Conservation (phyloP, 2,888 invertebrate genomes). For the Erynnis tages region DNA sequence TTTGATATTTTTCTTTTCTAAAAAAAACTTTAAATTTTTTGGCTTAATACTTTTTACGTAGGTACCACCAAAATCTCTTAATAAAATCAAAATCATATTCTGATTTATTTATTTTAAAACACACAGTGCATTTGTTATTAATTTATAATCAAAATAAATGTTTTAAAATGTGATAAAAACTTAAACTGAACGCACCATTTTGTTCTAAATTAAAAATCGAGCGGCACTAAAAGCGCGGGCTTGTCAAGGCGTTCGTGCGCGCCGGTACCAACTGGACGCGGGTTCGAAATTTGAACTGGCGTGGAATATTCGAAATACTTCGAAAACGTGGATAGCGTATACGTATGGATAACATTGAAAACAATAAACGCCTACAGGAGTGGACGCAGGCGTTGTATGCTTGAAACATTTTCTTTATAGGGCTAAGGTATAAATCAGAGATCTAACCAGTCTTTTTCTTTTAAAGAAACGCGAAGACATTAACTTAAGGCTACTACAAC, state of each 20-base stretch:
- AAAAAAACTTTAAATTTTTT: too few relatives aligned
- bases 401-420: too few relatives aligned
- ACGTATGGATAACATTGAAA: conserved; percentile 32
- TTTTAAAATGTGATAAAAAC: conserved; percentile 7
- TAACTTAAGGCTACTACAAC: too few relatives aligned
- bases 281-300: conserved; percentile 58
- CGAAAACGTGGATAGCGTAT: too few relatives aligned
- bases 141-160: conserved; percentile 14
- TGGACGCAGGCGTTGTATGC: conserved; percentile 38
- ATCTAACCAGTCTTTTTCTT: too few relatives aligned
- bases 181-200: conserved; percentile 58
- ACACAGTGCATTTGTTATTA: too few relatives aligned
- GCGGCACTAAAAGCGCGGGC: conserved; percentile 38
- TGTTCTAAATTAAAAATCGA: conserved; percentile 37
- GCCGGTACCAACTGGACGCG: conserved; percentile 56
- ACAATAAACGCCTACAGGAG: conserved; percentile 38
- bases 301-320: conserved; percentile 34
- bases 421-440: too few relatives aligned
- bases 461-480: too few relatives aligned
- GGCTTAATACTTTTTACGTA: too few relatives aligned
- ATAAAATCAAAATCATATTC: too few relatives aligned
- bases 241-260: conserved; percentile 51
- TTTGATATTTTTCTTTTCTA: too few relatives aligned
- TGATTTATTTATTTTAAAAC: background rate
- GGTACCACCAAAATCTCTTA: too few relatives aligned